Conservation (phyloP, 2,888 invertebrate species). For the Drosophila austrosaltans region DNA sequence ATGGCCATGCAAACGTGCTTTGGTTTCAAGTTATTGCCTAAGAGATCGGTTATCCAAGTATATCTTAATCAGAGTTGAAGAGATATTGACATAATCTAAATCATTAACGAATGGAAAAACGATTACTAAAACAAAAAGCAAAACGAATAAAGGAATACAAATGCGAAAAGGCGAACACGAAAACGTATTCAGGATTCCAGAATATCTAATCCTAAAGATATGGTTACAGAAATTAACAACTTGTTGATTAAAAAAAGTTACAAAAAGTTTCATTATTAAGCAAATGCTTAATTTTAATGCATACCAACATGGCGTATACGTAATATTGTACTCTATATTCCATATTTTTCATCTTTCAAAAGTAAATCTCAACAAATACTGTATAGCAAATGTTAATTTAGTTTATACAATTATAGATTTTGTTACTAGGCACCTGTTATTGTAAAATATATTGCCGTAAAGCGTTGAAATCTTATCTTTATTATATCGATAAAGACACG, state of each 20-base stretch:
- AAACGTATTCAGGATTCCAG: no score
- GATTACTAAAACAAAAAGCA: no score
- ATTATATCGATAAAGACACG: background rate
- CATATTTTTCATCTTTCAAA: background rate
- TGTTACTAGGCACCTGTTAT: background rate
- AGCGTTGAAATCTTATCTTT: constrained; percentile 50
- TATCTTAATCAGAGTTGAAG: background rate
- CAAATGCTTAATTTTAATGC: no score
- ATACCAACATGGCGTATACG: background rate
- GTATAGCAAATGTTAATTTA: background rate
- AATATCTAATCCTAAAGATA: no score
- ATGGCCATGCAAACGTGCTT: background rate
- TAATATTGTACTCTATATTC: background rate
- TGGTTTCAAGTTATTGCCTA: background rate
- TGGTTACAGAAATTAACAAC: no score
- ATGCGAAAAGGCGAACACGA: no score
- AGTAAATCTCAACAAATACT: background rate
- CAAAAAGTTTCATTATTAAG: no score
- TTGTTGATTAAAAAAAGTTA: no score
- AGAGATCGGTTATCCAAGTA: background rate
- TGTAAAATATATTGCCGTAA: background rate
- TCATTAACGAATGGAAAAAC: no score
- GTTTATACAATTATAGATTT: background rate
- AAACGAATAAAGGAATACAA: no score
- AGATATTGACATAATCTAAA: no score